These are phyloP conservation scores for Entomobrya multifasciata DNA, from an alignment of 2,888 invertebrate species.

Conservation along the genomic window DNA sequence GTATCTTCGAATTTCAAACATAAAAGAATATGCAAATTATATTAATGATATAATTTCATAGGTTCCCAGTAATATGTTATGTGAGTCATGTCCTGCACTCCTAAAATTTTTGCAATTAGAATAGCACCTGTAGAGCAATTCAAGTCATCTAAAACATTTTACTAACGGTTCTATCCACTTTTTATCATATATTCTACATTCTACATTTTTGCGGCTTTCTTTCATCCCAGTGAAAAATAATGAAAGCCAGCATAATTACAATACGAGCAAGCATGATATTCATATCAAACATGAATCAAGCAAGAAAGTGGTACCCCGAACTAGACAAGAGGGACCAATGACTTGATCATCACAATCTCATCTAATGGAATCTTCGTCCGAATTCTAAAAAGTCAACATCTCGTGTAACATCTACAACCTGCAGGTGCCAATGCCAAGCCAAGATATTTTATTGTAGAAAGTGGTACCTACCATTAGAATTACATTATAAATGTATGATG, in stretches of 20 bases:
- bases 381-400: background rate
- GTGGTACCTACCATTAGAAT: background rate
- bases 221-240: background rate
- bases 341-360: conserved; percentile 48
- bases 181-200: background rate
- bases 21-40: no score
- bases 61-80: no score
- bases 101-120: no score
- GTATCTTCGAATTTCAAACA: no score
- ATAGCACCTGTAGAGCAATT: no score
- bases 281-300: conserved; percentile 13
- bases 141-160: background rate
- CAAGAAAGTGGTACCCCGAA: background rate
- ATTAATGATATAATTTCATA: no score
- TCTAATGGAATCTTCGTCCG: background rate
- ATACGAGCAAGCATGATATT: conserved; percentile 2
- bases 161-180: background rate
- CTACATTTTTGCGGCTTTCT: background rate
- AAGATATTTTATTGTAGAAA: background rate
- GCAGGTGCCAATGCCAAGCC: background rate
- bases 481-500: background rate
- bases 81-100: no score
- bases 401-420: background rate
- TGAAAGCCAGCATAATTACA: conserved; percentile 30
- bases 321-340: conserved; percentile 53